Base-by-base conservation (phyloP, 2,888 invertebrate genomes). In the Aplocera efformata region DNA sequence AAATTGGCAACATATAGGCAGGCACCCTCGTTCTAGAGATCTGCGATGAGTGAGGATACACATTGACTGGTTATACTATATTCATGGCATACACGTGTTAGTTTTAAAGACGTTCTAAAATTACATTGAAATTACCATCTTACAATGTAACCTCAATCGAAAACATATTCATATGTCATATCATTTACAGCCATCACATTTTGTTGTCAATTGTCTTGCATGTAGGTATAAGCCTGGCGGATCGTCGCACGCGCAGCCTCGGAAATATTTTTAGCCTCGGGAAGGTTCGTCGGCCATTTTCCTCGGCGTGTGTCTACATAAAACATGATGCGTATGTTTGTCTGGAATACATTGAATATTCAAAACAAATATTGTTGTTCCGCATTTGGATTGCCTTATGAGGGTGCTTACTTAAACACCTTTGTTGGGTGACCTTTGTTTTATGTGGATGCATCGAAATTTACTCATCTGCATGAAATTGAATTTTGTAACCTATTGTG, bases 181-280 rank as follows among this genome's bases (percentile, higher is more conserved):
- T 49, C 48, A 53, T 56, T 53, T 50, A 53, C 50, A 45, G 51
- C 51, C 49, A 56, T 52, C 53, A 55, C 49, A 55, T 58, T 57
- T 50, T 56, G 55, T 51, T 49, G 60, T 50, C 50, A 56, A 58
- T 58, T 58, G 59, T 60, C 57, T 26, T 36, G 17, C 30, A 63
- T 54, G 56, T 61, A 48, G 17, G n/a, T 29, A 25, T 9, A 9
- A 26, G 10, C 26, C 25, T 10, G 7, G 9, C 55, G 57, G 67
- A 71, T 66, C 78, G 72, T 66, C 75, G 77, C 72, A 72, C 78
- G 79, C 79, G 76, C 77, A 84, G 70, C 85, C 84, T 85, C 82
- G 80, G 70, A 67, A 72, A 72, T 69, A 75, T 83, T 82, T 84
- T 84, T 83, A 85, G 81, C 77, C 58, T 58, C 72, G 75, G 78